phyloP scores from a whole-genome alignment of 2,888 invertebrate genomes.

The Aphodius sticticus region DNA sequence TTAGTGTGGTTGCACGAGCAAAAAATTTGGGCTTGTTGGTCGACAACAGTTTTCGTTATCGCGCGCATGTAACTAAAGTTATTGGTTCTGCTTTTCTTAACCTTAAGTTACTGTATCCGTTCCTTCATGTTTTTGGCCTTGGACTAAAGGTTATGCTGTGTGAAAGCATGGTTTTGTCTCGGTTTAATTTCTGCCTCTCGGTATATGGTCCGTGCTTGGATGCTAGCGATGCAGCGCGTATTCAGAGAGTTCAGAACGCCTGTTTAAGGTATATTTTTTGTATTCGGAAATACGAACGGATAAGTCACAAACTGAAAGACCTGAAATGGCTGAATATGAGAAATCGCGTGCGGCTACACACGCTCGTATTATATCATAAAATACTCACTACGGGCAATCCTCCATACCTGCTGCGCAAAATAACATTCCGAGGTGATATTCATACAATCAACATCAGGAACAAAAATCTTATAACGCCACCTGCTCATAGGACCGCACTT shows the following conservation, averaged over 20 bases:
- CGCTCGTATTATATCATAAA: background rate
- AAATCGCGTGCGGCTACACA: background rate
- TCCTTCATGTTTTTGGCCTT: background rate
- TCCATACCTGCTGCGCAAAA: too few relatives aligned
- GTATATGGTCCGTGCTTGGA: slow-evolving; percentile 14
- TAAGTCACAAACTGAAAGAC: background rate
- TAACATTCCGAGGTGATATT: too few relatives aligned
- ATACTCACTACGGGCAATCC: too few relatives aligned
- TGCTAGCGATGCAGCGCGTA: background rate
- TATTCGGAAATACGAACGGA: background rate
- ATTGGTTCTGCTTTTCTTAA: background rate
- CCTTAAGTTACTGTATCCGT: slow-evolving; percentile 1
- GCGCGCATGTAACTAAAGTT: slow-evolving; percentile 7
- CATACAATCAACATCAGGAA: slow-evolving; percentile 6
- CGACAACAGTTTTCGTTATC: background rate
- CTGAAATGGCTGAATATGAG: slow-evolving; percentile 12
- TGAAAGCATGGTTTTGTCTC: background rate
- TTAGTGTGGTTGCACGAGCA: background rate
- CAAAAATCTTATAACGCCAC: slow-evolving; percentile 6
- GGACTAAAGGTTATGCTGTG: background rate
- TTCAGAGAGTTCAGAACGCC: slow-evolving; percentile 5
- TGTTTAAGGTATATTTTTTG: background rate
- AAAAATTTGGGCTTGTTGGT: background rate
- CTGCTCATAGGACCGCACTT: background rate
- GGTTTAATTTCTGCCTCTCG: background rate